A percentile compares a stretch with the other conserved stretches of the same genome.
These are phyloP conservation scores for Labrus mixtus DNA, from an alignment of 2,113 vertebrate genomes.

Conservation along the genomic window DNA sequence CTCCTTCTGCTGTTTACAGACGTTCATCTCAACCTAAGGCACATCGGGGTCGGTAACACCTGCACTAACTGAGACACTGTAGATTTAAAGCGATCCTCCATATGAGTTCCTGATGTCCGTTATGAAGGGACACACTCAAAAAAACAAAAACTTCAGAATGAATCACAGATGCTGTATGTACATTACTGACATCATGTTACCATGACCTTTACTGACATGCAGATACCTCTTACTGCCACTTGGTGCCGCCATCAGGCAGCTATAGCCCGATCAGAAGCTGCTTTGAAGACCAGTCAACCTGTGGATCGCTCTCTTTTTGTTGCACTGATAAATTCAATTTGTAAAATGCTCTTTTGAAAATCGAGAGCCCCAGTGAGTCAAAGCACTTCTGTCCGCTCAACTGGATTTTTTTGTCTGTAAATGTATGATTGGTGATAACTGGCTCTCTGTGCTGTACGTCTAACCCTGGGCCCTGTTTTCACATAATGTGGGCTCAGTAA, in stretches of 20 bases:
- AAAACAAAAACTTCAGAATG: not conserved
- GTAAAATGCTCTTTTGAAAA: not conserved
- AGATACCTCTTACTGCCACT: constrained; percentile 25
- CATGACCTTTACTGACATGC: not conserved
- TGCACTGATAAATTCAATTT: constrained; percentile 19
- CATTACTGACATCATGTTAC: not conserved
- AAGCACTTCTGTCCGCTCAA: not conserved
- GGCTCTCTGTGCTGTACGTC: not conserved
- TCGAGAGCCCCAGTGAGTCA: not conserved
- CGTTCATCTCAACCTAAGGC: constrained; percentile 22
- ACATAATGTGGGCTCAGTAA: too few relatives aligned
- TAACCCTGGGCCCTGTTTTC: not conserved
- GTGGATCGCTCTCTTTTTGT: constrained; percentile 28
- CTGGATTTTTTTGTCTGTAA: not conserved
- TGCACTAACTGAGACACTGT: constrained; percentile 25
- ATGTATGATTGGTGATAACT: not conserved
- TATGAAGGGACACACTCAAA: not conserved
- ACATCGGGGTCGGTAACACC: not conserved
- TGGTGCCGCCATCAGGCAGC: constrained; percentile 7
- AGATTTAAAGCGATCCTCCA: not conserved
- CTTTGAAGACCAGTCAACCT: constrained; percentile 34
- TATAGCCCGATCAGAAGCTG: not conserved
- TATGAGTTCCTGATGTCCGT: not conserved
- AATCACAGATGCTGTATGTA: constrained; percentile 26
- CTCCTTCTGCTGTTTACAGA: too few relatives aligned